Base-by-base conservation (phyloP, 2,797 vertebrate species). In the Muscicapa striata region DNA sequence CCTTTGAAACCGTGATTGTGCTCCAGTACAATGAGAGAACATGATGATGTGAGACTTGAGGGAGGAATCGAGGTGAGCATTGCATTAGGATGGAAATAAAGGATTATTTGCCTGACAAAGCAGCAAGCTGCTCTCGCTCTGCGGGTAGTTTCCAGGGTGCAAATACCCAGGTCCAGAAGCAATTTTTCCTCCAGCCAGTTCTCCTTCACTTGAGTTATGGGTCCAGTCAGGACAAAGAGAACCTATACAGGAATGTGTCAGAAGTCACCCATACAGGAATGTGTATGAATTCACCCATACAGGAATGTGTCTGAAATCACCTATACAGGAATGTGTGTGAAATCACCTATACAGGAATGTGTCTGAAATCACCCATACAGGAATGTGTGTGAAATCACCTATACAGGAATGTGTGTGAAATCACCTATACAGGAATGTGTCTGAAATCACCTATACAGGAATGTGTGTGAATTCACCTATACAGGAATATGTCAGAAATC, bases 1-100 rank as follows among this genome's bases (percentile, higher is more conserved):
- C 88, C 81, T 97, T 92, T 94, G 89, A 94, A 90, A 52, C 34
- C 13, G 26, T 95, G 96, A 96, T 95, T 96, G 74, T 67, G 83
- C 94, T 82, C 79, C 74, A 4, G 83, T 0, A 95, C 92, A 78
- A 94, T 23, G 79, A 18, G 45, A 51, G 89, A 55, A 40, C 75
- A 29, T 54, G 93, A 90, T 87, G 94, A 89, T 14, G 81, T 48
- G 67, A 64, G 54, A 2, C 82, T 48, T 41, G 59, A 16, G 84
- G 84, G 74, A 41, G n/a, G 69, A 88, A 87, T 69, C 57, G 36
- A 68, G 74, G 78, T 52, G 94, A 92, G 78, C 22, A 0, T 15
- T 29, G 68, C 79, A 57, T 89, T 73, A 78, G 1, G 29, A 83
- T 69, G 82, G 87, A 86, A 86, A 77, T 30, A 48, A 24, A 51